phyloP scores from a whole-genome alignment of 1,140 invertebrate species.

The Hylaeus volcanicus region DNA sequence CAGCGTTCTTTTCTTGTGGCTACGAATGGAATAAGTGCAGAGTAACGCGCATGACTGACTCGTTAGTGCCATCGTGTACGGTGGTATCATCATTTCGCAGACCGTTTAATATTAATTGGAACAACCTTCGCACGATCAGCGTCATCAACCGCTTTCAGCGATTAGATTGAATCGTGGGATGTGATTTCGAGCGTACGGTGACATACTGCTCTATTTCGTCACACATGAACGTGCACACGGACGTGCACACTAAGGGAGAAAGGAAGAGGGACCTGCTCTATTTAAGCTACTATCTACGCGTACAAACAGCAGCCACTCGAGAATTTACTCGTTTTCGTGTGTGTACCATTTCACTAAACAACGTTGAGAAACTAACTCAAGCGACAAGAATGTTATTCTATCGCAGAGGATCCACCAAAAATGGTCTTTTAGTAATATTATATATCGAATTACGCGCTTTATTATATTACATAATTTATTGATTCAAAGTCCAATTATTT shows the following conservation, averaged over 20 bases:
- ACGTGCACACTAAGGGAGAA: too few species aligned
- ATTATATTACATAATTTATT: too few species aligned
- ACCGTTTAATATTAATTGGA: constrained; percentile 70
- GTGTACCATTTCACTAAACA: too few species aligned
- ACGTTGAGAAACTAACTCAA: too few species aligned
- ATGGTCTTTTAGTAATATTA: too few species aligned
- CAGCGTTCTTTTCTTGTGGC: not conserved
- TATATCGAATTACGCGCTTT: too few species aligned
- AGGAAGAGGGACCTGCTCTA: not conserved
- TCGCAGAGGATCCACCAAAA: too few species aligned
- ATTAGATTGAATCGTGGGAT: constrained; percentile 59
- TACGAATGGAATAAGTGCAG: not conserved
- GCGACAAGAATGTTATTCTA: too few species aligned
- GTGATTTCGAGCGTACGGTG: constrained; percentile 43
- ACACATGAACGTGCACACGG: not conserved
- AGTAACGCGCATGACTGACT: constrained; percentile 9
- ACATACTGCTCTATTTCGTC: constrained; percentile 20
- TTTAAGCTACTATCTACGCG: too few species aligned
- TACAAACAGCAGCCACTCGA: too few species aligned
- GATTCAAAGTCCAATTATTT: too few species aligned
- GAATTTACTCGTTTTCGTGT: too few species aligned
- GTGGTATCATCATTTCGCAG: constrained; percentile 45
- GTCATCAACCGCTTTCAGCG: constrained; percentile 58
- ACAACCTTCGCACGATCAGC: constrained; percentile 67
- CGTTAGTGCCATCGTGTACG: constrained; percentile 25